Evolutionary conservation across 2,888 invertebrate genomes (phyloP).

Genomic region (Sisyra nigra): DNA sequence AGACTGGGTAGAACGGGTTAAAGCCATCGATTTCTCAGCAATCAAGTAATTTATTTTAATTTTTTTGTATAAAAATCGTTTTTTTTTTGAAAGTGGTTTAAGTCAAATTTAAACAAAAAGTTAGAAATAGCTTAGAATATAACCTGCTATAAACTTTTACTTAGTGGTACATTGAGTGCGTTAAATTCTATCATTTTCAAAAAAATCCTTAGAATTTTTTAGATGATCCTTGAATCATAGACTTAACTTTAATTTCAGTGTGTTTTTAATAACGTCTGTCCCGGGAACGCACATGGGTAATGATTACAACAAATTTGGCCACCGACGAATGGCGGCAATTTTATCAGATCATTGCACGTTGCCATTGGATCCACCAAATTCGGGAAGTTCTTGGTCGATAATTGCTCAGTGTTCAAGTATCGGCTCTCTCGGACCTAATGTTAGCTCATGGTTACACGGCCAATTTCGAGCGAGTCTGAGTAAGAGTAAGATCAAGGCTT

Average conservation of each 20-base stretch:
- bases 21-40: constrained; percentile 63
- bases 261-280: constrained; percentile 68
- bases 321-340: constrained; percentile 28
- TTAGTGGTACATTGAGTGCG: no score
- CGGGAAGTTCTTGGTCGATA: constrained; percentile 44
- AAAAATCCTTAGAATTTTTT: no score
- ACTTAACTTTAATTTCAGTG: no score
- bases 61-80: no score
- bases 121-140: no score
- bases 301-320: constrained; percentile 23
- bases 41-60: constrained; percentile 44
- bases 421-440: constrained; percentile 62
- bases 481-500: constrained; percentile 32
- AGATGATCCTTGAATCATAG: no score
- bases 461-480: constrained; percentile 52
- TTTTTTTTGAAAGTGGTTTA: no score
- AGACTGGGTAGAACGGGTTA: constrained; percentile 57
- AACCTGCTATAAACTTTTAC: no score
- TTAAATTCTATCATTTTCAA: no score
- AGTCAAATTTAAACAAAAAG: no score
- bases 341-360: constrained; percentile 46
- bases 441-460: constrained; percentile 57
- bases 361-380: constrained; percentile 27
- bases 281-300: constrained; percentile 63
- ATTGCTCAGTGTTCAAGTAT: constrained; percentile 84